phyloP scores from a whole-genome alignment of 2,797 vertebrate genomes.

The Sebastes nivosus region DNA sequence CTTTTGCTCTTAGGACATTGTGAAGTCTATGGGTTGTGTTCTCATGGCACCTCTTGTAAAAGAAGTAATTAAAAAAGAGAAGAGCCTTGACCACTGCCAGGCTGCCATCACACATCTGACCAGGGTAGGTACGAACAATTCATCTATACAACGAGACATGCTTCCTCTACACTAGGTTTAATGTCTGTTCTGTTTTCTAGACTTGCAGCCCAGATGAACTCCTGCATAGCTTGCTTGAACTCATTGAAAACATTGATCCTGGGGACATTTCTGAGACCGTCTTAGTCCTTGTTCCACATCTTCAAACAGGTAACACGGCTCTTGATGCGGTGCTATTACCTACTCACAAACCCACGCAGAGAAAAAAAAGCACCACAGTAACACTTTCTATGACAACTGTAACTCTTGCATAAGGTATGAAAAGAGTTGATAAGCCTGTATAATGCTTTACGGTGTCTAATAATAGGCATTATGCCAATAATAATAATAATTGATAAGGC shows the following conservation, averaged over 20 bases:
- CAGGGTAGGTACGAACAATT: slow-evolving; percentile 47
- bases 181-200: slow-evolving; percentile 45
- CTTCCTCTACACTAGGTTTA: not conserved
- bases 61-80: slow-evolving; percentile 47
- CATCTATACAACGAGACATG: too few relatives aligned
- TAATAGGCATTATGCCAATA: not conserved
- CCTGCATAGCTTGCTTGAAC: slow-evolving; percentile 84
- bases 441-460: not conserved
- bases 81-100: slow-evolving; percentile 54
- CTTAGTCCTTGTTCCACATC: slow-evolving; percentile 83
- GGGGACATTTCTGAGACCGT: slow-evolving; percentile 85
- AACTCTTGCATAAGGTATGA: not conserved
- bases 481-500: too few relatives aligned
- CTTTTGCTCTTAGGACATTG: slow-evolving; percentile 60
- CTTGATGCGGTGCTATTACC: rapidly evolving
- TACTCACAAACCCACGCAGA: not conserved
- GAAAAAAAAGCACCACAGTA: not conserved
- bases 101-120: slow-evolving; percentile 68
- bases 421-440: not conserved
- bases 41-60: slow-evolving; percentile 70
- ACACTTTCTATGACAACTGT: not conserved
- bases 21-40: slow-evolving; percentile 73
- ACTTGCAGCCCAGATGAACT: slow-evolving; percentile 74
- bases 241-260: slow-evolving; percentile 85
- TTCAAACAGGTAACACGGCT: slow-evolving; percentile 87